Conservation (phyloP, 1,140 invertebrate genomes). For the Argopecten irradians region DNA sequence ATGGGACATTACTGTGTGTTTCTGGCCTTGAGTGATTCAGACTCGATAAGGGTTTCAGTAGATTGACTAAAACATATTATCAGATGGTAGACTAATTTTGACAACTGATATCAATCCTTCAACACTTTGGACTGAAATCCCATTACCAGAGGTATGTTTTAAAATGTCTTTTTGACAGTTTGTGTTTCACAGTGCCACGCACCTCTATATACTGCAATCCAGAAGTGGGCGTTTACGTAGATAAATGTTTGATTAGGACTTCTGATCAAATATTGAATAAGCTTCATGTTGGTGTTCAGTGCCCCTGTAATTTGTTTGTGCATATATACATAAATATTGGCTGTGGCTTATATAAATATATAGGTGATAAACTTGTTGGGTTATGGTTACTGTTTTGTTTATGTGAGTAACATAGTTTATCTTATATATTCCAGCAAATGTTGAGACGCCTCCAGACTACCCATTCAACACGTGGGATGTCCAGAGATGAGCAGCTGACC, state of each 20-base stretch:
- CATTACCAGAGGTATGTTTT: not conserved
- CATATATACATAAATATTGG: no score
- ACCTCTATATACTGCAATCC: not conserved
- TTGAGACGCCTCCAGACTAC: conserved; percentile 70
- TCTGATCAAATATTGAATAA: no score
- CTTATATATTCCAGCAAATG: conserved; percentile 65
- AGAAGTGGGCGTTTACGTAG: no score
- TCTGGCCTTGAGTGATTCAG: not conserved
- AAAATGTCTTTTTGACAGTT: not conserved
- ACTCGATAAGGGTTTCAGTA: not conserved
- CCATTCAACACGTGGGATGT: conserved; percentile 62
- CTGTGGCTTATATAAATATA: no score
- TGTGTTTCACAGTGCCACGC: not conserved
- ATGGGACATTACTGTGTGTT: not conserved
- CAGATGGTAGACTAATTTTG: not conserved
- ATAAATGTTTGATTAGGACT: no score
- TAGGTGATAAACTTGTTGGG: no score
- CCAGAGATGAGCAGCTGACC: conserved; percentile 60
- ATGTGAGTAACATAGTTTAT: conserved; percentile 14
- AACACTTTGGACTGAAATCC: not conserved
- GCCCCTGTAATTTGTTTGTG: not conserved
- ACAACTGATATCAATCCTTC: conserved; percentile 3
- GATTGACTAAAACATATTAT: not conserved
- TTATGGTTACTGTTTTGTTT: no score
- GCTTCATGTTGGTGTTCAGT: no score